Evolutionary conservation across 2,888 invertebrate species (phyloP).

Genomic region (Mesodorylaimus sp.): DNA sequence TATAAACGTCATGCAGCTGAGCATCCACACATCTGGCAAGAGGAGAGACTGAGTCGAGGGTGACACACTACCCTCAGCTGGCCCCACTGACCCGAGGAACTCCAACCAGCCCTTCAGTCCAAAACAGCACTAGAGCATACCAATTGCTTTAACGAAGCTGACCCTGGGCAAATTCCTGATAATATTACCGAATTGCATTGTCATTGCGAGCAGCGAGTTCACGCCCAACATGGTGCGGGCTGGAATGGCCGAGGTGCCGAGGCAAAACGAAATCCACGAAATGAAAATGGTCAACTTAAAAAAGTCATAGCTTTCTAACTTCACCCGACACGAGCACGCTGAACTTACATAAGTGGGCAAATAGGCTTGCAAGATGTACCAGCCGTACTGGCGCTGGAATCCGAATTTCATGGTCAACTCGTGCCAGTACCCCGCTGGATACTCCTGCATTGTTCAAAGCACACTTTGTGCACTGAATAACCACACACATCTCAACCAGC

Average conservation of each 20-base stretch:
- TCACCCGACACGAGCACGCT: too few species aligned
- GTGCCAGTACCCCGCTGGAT: conserved; percentile 27
- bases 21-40: conserved; percentile 12
- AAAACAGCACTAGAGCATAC: not conserved
- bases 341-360: conserved; percentile 28
- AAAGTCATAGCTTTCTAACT: too few species aligned
- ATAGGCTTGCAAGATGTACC: conserved; percentile 29
- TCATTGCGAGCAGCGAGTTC: conserved; percentile 11
- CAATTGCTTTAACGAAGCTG: conserved; percentile 9
- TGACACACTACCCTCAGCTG: not conserved
- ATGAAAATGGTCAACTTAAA: conserved; percentile 28
- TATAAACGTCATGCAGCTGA: conserved; percentile 13
- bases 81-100: too few species aligned
- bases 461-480: not conserved
- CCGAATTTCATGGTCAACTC: conserved; percentile 25
- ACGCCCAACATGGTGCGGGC: conserved; percentile 13
- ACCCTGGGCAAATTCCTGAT: conserved; percentile 11
- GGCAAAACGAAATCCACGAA: conserved; percentile 11
- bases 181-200: conserved; percentile 12
- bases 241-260: conserved; percentile 11
- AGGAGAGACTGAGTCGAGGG: not conserved
- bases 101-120: not conserved
- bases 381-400: conserved; percentile 25
- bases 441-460: conserved; percentile 14
- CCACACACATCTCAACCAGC: not conserved